Conservation (phyloP, 2,797 vertebrate genomes). For the Gymnocypris eckloni region DNA sequence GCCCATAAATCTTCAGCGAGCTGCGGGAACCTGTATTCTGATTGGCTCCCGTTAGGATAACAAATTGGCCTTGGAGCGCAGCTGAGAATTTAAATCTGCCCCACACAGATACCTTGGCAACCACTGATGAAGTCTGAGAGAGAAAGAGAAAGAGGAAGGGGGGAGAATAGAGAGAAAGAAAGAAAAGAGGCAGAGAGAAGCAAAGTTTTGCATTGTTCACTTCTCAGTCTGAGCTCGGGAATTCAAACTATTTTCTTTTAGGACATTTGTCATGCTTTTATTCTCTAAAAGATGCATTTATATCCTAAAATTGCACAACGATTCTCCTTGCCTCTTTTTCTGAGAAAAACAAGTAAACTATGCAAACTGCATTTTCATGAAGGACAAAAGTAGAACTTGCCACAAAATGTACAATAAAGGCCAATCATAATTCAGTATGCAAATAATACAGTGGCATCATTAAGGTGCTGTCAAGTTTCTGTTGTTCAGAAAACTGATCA, state of each 20-base stretch:
- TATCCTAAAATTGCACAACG: neutral
- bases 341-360: neutral
- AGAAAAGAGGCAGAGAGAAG: constrained; percentile 8
- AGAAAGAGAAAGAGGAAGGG: constrained; percentile 59
- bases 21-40: constrained; percentile 58
- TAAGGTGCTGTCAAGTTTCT: neutral
- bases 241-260: constrained; percentile 4
- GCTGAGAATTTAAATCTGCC: constrained; percentile 64
- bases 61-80: constrained; percentile 61
- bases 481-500: too few relatives aligned
- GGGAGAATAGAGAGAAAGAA: constrained; percentile 61
- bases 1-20: constrained; percentile 60
- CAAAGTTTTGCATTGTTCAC: constrained; percentile 25
- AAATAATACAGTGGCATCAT: neutral
- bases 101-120: constrained; percentile 63
- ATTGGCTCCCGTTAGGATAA: constrained; percentile 64
- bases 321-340: neutral
- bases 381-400: neutral
- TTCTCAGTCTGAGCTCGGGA: constrained; percentile 2
- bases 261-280: constrained; percentile 16
- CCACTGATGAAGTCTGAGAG: constrained; percentile 51
- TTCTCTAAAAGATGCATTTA: constrained; percentile 9
- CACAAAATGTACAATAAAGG: neutral
- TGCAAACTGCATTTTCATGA: constrained; percentile 1
- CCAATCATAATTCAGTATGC: neutral